A percentile compares a stretch with the other conserved stretches of the same genome.
phyloP scores from a whole-genome alignment of 1,140 invertebrate genomes.

The Drosophila bocki region DNA sequence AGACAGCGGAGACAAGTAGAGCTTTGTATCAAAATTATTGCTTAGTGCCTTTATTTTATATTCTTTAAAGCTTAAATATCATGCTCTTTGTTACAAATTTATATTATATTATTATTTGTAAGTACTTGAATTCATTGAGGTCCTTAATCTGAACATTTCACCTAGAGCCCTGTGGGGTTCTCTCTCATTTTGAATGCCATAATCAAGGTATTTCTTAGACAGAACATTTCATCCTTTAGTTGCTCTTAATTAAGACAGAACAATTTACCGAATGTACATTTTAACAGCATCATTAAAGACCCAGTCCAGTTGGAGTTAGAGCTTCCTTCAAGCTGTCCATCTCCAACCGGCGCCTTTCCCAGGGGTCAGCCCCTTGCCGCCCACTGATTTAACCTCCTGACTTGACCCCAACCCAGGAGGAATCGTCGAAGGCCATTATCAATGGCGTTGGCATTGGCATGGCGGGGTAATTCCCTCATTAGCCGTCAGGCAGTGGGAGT shows the following conservation, averaged over 20 bases:
- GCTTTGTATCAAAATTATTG: neutral
- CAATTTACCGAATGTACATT: neutral
- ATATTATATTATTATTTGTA: neutral
- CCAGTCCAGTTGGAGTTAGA: neutral
- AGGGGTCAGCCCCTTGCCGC: conserved; percentile 15
- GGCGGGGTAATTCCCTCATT: conserved; percentile 71
- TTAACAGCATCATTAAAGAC: conserved; percentile 4
- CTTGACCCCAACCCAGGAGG: neutral
- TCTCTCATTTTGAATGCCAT: neutral
- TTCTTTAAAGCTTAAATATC: neutral
- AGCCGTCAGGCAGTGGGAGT: conserved; percentile 43
- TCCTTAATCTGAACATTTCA: neutral
- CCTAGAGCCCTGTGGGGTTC: neutral
- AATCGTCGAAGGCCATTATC: conserved; percentile 49
- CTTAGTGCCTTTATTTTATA: neutral
- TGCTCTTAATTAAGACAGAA: neutral
- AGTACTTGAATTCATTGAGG: neutral
- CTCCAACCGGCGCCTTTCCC: conserved; percentile 3
- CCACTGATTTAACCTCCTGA: conserved; percentile 30
- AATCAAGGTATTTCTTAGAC: neutral
- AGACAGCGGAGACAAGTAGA: neutral
- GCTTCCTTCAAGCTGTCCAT: neutral
- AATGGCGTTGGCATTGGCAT: conserved; percentile 48
- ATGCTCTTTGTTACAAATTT: neutral
- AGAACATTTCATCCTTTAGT: neutral